These are phyloP conservation scores for Microtus pennsylvanicus DNA, from an alignment of 2,113 vertebrate genomes.

Conservation along the genomic window DNA sequence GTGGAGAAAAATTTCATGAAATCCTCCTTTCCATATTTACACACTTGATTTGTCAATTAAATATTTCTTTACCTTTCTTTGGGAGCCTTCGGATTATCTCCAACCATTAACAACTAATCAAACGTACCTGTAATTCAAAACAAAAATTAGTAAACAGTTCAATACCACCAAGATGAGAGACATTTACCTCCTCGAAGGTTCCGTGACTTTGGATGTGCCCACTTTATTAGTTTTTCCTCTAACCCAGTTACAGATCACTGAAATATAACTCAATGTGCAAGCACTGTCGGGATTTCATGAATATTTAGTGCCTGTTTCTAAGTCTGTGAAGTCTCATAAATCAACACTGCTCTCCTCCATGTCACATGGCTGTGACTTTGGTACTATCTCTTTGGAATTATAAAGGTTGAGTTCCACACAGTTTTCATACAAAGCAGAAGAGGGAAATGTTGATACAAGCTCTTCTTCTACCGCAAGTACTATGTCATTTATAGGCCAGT, in stretches of 20 bases:
- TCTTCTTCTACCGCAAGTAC: constrained; percentile 42
- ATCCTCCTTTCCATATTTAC: constrained; percentile 46
- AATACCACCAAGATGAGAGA: constrained; percentile 36
- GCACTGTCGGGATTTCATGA: constrained; percentile 70
- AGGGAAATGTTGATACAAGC: background rate
- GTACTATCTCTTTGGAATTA: constrained; percentile 60
- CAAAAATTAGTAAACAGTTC: background rate
- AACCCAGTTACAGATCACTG: constrained; percentile 69
- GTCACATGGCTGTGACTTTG: constrained; percentile 71
- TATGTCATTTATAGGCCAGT: background rate
- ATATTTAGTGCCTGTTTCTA: constrained; percentile 78
- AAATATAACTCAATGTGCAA: constrained; percentile 67
- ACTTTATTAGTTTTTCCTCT: constrained; percentile 62
- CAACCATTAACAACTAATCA: constrained; percentile 27
- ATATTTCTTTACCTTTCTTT: constrained; percentile 59
- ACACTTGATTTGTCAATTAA: constrained; percentile 54
- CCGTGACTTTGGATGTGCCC: constrained; percentile 49
- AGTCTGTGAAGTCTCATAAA: constrained; percentile 81
- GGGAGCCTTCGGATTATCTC: constrained; percentile 39
- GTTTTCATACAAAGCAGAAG: constrained; percentile 45
- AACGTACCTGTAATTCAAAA: constrained; percentile 57
- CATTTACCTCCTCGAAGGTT: constrained; percentile 51
- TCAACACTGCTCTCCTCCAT: constrained; percentile 73
- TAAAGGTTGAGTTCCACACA: constrained; percentile 26
- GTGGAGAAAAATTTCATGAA: constrained; percentile 51